Conservation (phyloP, 1,140 invertebrate species). For the Halictus rubicundus region DNA sequence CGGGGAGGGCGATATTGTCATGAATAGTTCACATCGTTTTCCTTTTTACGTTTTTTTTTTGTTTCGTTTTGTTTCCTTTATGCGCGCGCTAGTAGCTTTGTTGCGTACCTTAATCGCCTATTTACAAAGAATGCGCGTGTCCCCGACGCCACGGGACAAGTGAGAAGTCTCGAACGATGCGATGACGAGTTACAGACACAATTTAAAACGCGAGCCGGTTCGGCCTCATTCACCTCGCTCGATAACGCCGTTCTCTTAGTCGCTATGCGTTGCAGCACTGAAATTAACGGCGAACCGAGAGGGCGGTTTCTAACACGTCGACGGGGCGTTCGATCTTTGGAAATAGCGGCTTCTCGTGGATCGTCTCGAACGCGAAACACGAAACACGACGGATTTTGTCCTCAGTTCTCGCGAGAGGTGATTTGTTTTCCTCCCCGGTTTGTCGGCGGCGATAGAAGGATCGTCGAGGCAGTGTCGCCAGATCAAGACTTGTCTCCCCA, state of each 20-base stretch:
- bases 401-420: neutral
- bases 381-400: neutral
- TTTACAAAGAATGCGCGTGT: slow-evolving; percentile 7
- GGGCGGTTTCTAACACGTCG: neutral
- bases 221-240: neutral
- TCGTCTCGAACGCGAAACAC: neutral
- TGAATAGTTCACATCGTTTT: slow-evolving; percentile 47
- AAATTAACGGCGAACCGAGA: neutral
- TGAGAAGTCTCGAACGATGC: slow-evolving; percentile 31
- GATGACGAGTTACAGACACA: neutral
- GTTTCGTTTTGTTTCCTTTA: neutral
- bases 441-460: neutral
- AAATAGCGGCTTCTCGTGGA: neutral
- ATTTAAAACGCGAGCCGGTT: neutral
- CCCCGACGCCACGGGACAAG: neutral
- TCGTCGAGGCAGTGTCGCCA: no score
- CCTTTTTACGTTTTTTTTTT: slow-evolving; percentile 13
- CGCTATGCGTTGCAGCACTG: neutral
- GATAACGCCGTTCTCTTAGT: no score
- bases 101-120: slow-evolving; percentile 29
- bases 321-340: neutral
- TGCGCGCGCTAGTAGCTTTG: neutral
- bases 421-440: slow-evolving; percentile 20
- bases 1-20: slow-evolving; percentile 62
- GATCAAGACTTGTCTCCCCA: no score